These are phyloP conservation scores for Centropus unirufus DNA, from an alignment of 2,113 vertebrate species.

Conservation along the genomic window DNA sequence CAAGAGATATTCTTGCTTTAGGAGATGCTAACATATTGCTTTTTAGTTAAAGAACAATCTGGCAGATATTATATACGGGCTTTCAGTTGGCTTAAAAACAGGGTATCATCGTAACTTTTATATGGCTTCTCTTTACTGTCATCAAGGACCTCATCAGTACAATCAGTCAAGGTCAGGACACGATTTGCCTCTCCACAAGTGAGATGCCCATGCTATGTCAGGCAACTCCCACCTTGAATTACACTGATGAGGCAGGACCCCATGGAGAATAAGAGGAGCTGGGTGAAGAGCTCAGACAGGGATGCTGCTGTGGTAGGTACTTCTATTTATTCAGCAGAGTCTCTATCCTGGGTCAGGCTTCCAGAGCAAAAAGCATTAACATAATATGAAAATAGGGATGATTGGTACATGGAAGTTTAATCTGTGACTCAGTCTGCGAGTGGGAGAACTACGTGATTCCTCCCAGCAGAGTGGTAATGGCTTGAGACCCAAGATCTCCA, in stretches of 20 bases:
- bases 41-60: neutral
- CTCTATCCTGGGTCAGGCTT: neutral
- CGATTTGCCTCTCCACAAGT: neutral
- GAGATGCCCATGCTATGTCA: neutral
- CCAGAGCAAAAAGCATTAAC: neutral
- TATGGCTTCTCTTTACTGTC: neutral
- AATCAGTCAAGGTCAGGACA: neutral
- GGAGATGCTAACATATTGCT: neutral
- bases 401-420: neutral
- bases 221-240: neutral
- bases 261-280: neutral
- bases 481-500: neutral
- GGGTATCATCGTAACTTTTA: neutral
- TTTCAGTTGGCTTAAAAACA: neutral
- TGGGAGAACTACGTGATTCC: neutral
- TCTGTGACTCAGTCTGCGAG: neutral
- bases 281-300: neutral
- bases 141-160: neutral
- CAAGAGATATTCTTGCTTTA: neutral
- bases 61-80: fast-evolving
- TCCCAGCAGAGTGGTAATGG: neutral
- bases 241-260: neutral
- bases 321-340: neutral
- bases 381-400: neutral
- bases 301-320: neutral